Percentiles rank a stretch among this genome's conserved stretches.
Evolutionary conservation across 2,797 vertebrate species (phyloP).

Genomic region (Staurois parvus): DNA sequence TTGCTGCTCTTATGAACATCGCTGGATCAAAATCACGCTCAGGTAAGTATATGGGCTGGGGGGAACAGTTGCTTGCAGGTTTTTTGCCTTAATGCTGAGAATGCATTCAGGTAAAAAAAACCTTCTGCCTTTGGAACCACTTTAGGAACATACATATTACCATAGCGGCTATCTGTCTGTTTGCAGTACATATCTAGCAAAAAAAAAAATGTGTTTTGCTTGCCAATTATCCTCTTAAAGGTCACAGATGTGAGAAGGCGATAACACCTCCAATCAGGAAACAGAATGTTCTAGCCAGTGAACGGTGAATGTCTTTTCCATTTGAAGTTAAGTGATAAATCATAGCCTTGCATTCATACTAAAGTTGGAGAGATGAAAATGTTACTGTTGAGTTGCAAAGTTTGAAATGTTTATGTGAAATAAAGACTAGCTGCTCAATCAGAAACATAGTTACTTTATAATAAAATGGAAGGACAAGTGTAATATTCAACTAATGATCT

Average conservation of each 20-base stretch:
- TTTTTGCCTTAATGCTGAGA: too few relatives aligned
- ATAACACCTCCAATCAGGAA: neutral
- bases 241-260: constrained; percentile 11
- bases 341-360: neutral
- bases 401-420: neutral
- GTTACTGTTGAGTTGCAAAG: neutral
- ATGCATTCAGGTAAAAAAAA: too few relatives aligned
- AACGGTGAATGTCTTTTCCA: neutral
- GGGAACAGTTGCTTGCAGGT: too few relatives aligned
- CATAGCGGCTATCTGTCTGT: neutral
- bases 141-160: neutral
- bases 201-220: neutral
- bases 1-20: too few relatives aligned
- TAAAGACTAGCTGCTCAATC: neutral
- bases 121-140: too few relatives aligned
- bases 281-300: constrained; percentile 5
- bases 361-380: neutral
- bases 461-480: too few relatives aligned
- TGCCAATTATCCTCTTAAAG: constrained; percentile 23
- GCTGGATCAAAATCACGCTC: too few relatives aligned
- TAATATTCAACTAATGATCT: too few relatives aligned
- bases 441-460: neutral
- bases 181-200: neutral
- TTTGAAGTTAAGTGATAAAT: constrained; percentile 1
- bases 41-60: too few relatives aligned